Conservation (phyloP, 2,888 invertebrate species). For the Vesta saturnalis region DNA sequence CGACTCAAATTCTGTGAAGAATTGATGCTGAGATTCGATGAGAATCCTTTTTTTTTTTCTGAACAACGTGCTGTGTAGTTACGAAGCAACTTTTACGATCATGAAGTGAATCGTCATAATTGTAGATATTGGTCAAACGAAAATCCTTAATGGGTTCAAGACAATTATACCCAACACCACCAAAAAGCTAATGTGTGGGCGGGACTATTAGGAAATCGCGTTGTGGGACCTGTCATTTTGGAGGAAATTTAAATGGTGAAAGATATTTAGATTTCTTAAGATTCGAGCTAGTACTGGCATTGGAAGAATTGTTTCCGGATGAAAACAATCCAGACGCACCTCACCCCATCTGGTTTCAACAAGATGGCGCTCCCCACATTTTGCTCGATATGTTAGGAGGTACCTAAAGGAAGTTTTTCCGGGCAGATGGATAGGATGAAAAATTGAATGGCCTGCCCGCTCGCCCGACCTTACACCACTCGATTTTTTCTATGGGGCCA, state of each 20-base stretch:
- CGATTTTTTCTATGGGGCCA: no score
- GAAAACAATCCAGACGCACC: neutral
- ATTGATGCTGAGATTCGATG: neutral
- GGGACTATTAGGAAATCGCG: no score
- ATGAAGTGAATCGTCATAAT: no score
- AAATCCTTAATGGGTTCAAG: no score
- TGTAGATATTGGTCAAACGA: no score
- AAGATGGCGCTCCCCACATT: neutral
- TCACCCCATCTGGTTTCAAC: no score
- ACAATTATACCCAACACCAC: no score
- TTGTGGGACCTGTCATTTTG: neutral
- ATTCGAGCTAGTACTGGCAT: no score
- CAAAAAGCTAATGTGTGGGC: no score
- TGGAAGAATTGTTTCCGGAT: no score
- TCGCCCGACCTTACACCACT: neutral
- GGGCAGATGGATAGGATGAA: neutral
- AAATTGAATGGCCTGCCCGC: neutral
- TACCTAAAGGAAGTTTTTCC: neutral
- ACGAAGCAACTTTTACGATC: neutral
- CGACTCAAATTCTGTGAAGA: no score
- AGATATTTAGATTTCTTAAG: no score
- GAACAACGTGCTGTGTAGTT: neutral
- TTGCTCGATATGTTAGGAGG: neutral
- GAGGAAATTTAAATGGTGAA: neutral
- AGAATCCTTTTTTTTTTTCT: neutral